Base-by-base conservation (phyloP, 2,113 vertebrate genomes). In the Microcebus jonahi region DNA sequence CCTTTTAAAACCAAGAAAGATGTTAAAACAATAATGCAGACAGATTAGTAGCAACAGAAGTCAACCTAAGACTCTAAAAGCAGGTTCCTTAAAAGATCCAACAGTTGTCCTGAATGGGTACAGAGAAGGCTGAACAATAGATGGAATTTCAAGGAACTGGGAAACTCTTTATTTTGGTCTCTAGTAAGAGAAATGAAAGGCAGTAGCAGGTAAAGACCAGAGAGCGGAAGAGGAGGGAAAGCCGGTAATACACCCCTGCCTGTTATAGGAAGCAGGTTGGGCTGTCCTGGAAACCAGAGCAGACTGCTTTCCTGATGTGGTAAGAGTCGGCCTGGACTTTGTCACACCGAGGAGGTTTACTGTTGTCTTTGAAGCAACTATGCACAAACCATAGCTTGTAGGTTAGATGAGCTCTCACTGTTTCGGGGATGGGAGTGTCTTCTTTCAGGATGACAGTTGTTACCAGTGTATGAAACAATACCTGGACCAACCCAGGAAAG, bases 221-320 rank as follows among this genome's bases (percentile, higher is more conserved):
- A 93, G 93, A 97, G 68, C 82, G 63, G 79, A 87, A 94, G 97
- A 88, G 84, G 80, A 97, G 80, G 89, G 89, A 96, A 96, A 77
- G 63, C 6, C 10, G 91, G 92, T 89, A 86, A 96, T 80, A 31
- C 53, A 96, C 90, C 95, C 80, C 92, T 88, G 88, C 87, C 90
- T 97, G 39, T 94, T 92, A 1, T 39, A 93, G 97, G 92, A 97
- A 97, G 92, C 95, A 94, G 82, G 94, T 91, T 92, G 93, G 83
- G 84, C 68, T 7, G 68, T 97, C 80, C 89, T 85, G 42, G 82
- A 97, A 85, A 92, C 90, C 95, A 92, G 96, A 97, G 93, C 84
- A 31, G 90, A 80, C 94, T 96, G 92, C 96, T 98, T 94, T 95
- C 75, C 91, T 73, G 53, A 0, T 0, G 13, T 79, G 67, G 45